These are phyloP conservation scores for Pterophyllum scalare DNA, from an alignment of 2,113 vertebrate genomes.

Conservation along the genomic window DNA sequence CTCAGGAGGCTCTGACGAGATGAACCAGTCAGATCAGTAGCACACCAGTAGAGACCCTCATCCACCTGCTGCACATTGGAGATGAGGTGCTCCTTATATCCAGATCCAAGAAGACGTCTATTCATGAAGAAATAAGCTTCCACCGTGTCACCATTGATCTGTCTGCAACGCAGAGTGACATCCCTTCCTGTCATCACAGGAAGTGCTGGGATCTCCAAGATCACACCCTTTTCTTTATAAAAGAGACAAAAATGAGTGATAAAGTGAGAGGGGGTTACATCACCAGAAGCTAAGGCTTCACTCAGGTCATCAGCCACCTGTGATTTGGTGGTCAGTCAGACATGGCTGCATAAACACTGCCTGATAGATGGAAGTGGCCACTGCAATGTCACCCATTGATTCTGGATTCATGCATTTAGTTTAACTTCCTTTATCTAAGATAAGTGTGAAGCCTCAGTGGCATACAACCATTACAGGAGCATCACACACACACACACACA, in stretches of 20 bases:
- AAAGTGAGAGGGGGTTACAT: too few relatives aligned
- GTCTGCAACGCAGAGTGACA: conserved; percentile 15
- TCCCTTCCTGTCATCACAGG: conserved; percentile 19
- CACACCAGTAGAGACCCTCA: conserved; percentile 17
- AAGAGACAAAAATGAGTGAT: not conserved
- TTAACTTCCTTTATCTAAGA: too few relatives aligned
- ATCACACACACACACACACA: too few relatives aligned
- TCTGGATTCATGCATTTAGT: too few relatives aligned
- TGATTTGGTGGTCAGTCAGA: too few relatives aligned
- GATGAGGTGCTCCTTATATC: fast-evolving
- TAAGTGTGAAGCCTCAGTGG: too few relatives aligned
- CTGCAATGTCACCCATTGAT: too few relatives aligned
- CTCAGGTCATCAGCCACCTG: too few relatives aligned
- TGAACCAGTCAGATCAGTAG: not conserved
- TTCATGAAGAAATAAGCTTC: not conserved
- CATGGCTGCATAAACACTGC: too few relatives aligned
- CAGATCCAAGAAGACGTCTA: fast-evolving
- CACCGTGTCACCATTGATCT: fast-evolving
- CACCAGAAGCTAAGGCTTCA: too few relatives aligned
- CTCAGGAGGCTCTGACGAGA: conserved; percentile 9
- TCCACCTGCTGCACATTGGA: not conserved
- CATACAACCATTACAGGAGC: too few relatives aligned
- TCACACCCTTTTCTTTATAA: not conserved
- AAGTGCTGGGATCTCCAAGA: conserved; percentile 29
- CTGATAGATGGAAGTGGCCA: too few relatives aligned